Percentiles rank a stretch among this genome's conserved stretches.
Conservation (phyloP, 1,140 invertebrate species). For the Caenorhabditis latens region DNA sequence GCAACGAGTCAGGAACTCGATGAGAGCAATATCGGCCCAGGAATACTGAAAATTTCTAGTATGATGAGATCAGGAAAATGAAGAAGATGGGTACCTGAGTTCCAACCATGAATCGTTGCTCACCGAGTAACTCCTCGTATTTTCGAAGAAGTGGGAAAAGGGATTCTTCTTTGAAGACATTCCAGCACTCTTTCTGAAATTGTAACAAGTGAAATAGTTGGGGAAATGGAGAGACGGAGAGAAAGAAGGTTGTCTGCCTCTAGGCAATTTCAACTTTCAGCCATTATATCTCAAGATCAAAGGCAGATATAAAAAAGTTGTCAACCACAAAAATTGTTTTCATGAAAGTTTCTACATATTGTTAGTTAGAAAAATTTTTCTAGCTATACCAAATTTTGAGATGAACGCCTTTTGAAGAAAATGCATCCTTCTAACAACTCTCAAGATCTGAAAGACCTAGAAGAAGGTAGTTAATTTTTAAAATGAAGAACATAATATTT, state of each 20-base stretch:
- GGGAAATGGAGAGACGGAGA: no score
- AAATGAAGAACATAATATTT: no score
- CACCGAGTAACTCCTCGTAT: constrained; percentile 53
- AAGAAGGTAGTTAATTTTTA: no score
- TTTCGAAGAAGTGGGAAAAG: constrained; percentile 40
- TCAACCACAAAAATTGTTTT: neutral
- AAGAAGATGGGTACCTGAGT: constrained; percentile 21
- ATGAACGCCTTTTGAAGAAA: no score
- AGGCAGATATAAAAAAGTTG: no score
- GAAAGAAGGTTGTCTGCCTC: no score
- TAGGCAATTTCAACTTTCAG: no score
- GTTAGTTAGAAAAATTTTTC: neutral
- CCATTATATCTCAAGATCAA: no score
- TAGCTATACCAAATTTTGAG: neutral
- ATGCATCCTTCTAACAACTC: no score
- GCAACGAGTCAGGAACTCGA: constrained; percentile 57
- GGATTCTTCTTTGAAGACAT: constrained; percentile 53
- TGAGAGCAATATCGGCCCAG: constrained; percentile 61
- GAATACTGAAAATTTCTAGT: constrained; percentile 39
- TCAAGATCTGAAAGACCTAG: neutral
- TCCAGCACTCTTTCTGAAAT: constrained; percentile 58
- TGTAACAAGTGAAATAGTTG: neutral
- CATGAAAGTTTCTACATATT: neutral
- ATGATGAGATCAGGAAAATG: neutral
- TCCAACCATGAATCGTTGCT: constrained; percentile 55